Base-by-base conservation (phyloP, 2,797 vertebrate species). In the Anabacerthia variegaticeps region DNA sequence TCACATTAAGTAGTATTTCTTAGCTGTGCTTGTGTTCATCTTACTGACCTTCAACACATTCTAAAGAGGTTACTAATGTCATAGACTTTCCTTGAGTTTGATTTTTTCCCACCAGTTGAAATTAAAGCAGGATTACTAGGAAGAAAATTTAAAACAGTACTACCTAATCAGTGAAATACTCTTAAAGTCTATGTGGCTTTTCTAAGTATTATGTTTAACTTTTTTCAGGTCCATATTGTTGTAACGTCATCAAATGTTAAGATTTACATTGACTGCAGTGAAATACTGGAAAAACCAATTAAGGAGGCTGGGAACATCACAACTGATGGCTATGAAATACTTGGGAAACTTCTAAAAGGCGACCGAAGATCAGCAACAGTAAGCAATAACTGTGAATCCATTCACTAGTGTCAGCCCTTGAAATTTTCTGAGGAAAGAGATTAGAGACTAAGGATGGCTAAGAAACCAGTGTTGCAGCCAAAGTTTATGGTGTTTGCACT, bases 211-310 rank as follows among this genome's bases (percentile, higher is more conserved):
- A 10, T 0, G 0, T 51, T 68, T 32, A 85, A 73, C 39, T 71
- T 63, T 79, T 96, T 96, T 85, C 95, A 99, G 99, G 98, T 99
- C 93, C 99, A 99, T 95, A 97, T 99, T 93, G 97, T 99, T 96
- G 98, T 99, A 63, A 99, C 99, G 32, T 95, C 99, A 84, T 98
- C 97, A 94, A 98, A 96, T 83, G 98, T 99, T 94, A 99, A 98
- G 90, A 98, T 99, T 96, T 99, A 99, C 84, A 80, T 99, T 52
- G 99, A 99, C 98, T 99, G 99, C 97, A 98, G 98, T 93, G 98
- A 99, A 96, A 98, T 99, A 95, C 94, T 98, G 13, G 99, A 99
- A 91, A 99, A 99, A 96, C 96, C 98, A 91, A 98, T 99, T 85
- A 99, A 99, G 82, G 98, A 98, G 14, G 98, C 98, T 67, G 99